Percentiles rank a stretch among this genome's conserved stretches.
Conservation (phyloP, 2,113 vertebrate genomes). For the Struthio camelus region DNA sequence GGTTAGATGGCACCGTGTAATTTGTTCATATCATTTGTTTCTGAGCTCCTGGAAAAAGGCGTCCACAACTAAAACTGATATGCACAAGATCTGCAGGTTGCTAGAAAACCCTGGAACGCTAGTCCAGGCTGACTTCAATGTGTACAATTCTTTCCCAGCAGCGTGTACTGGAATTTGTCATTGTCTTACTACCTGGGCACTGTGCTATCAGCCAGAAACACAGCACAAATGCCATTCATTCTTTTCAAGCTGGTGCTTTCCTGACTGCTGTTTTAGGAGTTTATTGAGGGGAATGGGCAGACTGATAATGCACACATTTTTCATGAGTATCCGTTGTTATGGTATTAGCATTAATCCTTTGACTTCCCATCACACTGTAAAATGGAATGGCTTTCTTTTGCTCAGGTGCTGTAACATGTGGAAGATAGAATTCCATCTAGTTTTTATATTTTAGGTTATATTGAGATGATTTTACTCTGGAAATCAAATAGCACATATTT, state of each 20-base stretch:
- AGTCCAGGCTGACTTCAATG: neutral
- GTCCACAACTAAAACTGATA: neutral
- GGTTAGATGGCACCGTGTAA: neutral
- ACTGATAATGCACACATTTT: slow-evolving; percentile 4
- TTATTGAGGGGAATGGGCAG: neutral
- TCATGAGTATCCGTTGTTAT: neutral
- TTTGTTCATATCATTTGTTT: neutral
- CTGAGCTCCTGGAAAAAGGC: neutral
- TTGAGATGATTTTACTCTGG: neutral
- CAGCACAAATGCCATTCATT: neutral
- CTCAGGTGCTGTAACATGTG: neutral
- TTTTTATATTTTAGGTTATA: neutral
- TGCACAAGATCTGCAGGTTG: neutral
- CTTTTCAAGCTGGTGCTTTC: slow-evolving; percentile 17
- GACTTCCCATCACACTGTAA: neutral
- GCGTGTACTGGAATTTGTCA: slow-evolving; percentile 13
- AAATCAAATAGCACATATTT: neutral
- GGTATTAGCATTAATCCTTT: neutral
- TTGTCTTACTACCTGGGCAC: slow-evolving; percentile 17
- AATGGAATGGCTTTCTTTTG: neutral
- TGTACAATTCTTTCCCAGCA: slow-evolving; percentile 18
- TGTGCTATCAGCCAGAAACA: slow-evolving; percentile 46
- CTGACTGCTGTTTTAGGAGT: slow-evolving; percentile 10
- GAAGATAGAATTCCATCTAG: neutral
- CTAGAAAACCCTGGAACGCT: slow-evolving; percentile 5